Percentiles rank a stretch among this genome's conserved stretches.
Conservation (phyloP, 2,113 vertebrate species). For the Ardeotis arabs region DNA sequence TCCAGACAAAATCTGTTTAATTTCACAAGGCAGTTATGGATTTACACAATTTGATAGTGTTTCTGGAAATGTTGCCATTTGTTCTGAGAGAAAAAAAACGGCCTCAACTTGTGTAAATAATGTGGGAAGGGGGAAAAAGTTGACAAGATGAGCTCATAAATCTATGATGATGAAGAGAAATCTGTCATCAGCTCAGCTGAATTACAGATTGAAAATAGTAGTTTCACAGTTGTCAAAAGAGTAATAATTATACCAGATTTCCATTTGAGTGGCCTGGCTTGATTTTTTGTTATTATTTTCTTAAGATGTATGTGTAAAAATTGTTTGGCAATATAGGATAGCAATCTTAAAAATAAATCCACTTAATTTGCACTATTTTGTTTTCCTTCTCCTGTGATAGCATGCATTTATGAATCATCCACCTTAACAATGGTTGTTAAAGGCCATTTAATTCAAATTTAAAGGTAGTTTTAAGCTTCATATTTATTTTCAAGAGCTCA, state of each 20-base stretch:
- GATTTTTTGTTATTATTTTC: background rate
- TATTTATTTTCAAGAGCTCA: background rate
- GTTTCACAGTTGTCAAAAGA: conserved; percentile 12
- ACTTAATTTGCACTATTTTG: background rate
- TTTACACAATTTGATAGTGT: background rate
- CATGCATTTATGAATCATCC: background rate
- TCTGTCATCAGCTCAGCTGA: conserved; percentile 7
- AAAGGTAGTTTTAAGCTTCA: background rate
- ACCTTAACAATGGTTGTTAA: background rate
- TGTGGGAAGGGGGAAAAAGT: background rate
- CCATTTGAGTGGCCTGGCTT: background rate
- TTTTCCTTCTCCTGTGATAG: background rate
- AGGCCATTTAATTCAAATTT: background rate
- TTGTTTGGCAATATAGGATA: fast-evolving
- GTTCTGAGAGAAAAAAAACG: background rate
- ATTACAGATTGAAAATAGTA: background rate
- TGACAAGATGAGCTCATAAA: conserved; percentile 35
- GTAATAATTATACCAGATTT: conserved; percentile 8
- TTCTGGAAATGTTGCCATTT: background rate
- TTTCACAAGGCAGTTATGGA: background rate
- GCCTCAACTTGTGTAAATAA: background rate
- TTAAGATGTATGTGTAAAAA: background rate
- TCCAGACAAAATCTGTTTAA: background rate
- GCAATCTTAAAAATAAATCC: background rate
- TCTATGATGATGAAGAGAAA: conserved; percentile 6